Conservation (phyloP, 2,113 vertebrate species). For the Sylvietta virens region DNA sequence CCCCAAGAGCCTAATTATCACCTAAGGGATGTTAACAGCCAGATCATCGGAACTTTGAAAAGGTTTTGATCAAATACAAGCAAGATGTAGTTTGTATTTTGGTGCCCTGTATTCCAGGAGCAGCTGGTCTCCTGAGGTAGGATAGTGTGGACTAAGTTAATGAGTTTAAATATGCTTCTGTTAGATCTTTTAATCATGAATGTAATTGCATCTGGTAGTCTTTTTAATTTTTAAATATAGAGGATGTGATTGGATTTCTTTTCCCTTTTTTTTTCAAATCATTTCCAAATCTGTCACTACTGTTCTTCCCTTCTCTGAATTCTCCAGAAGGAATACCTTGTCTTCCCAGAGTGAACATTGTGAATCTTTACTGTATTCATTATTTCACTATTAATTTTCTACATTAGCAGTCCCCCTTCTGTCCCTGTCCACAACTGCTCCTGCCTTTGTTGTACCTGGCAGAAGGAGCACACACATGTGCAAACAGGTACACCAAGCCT, state of each 20-base stretch:
- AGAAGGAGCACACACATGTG: neutral
- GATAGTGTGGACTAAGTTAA: slow-evolving; percentile 54
- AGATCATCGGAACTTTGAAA: slow-evolving; percentile 45
- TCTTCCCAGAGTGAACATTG: neutral
- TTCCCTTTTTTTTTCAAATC: neutral
- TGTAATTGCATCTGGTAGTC: slow-evolving; percentile 62
- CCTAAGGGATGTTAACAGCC: slow-evolving; percentile 66
- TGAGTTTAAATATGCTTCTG: slow-evolving; percentile 62
- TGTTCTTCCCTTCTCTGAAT: neutral
- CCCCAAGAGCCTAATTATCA: slow-evolving; percentile 66
- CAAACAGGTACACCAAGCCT: neutral
- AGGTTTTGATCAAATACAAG: slow-evolving; percentile 62
- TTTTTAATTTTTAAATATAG: slow-evolving; percentile 52
- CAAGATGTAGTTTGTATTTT: slow-evolving; percentile 62
- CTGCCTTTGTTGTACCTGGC: neutral
- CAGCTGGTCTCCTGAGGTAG: slow-evolving; percentile 56
- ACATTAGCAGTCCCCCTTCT: neutral
- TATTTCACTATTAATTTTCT: neutral
- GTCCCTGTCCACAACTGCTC: neutral
- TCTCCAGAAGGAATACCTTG: neutral
- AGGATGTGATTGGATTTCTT: slow-evolving; percentile 16
- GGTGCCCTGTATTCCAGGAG: slow-evolving; percentile 40
- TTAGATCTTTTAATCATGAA: slow-evolving; percentile 61
- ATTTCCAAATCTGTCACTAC: neutral
- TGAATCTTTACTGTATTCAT: neutral